Conservation (phyloP, 2,113 vertebrate genomes). For the Calidris pugnax region DNA sequence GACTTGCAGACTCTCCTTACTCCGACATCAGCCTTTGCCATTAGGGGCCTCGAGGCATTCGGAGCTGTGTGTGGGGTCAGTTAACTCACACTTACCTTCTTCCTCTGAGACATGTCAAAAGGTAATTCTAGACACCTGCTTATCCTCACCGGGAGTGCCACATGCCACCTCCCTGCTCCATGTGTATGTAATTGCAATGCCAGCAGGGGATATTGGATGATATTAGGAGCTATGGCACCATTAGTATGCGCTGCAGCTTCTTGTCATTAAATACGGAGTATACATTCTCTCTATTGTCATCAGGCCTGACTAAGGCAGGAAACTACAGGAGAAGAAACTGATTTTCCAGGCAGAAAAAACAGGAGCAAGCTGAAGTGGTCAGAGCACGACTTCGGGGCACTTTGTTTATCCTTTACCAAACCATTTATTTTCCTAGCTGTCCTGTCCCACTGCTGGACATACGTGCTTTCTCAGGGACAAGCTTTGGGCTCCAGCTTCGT, state of each 20-base stretch:
- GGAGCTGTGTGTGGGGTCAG: slow-evolving; percentile 17
- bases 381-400: not conserved
- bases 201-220: slow-evolving; percentile 66
- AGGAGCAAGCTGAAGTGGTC: not conserved
- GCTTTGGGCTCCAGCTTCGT: not conserved
- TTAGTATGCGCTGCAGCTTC: slow-evolving; percentile 60
- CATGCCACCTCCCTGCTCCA: slow-evolving; percentile 58
- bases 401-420: too few species aligned
- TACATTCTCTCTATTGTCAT: slow-evolving; percentile 36
- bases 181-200: slow-evolving; percentile 62
- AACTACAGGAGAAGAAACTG: not conserved
- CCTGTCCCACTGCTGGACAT: not conserved
- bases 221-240: slow-evolving; percentile 60
- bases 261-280: slow-evolving; percentile 3
- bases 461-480: not conserved
- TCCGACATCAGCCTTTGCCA: not conserved
- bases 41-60: not conserved
- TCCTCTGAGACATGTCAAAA: slow-evolving; percentile 54
- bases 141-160: slow-evolving; percentile 61
- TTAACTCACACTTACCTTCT: slow-evolving; percentile 47
- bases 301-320: not conserved
- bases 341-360: not conserved
- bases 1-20: not conserved
- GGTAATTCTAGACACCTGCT: slow-evolving; percentile 68
- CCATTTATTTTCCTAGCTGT: not conserved